These are phyloP conservation scores for Betta splendens DNA, from an alignment of 2,797 vertebrate genomes.

Conservation along the genomic window DNA sequence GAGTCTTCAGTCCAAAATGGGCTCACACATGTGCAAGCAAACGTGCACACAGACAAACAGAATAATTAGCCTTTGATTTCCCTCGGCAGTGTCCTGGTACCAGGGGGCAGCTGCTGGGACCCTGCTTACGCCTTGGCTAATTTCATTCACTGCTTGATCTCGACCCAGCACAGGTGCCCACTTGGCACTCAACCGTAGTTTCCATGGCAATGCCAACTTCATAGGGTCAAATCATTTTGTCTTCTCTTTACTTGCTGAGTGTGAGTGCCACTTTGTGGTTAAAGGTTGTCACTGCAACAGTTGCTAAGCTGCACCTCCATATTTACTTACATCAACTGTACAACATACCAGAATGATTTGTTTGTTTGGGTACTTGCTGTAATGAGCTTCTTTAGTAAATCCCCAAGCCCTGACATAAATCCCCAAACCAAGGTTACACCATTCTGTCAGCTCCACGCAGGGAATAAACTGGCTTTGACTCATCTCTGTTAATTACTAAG, in stretches of 20 bases:
- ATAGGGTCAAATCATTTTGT: slow-evolving; percentile 55
- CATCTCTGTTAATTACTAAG: slow-evolving; percentile 22
- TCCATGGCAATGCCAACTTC: slow-evolving; percentile 72
- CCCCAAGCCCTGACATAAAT: too few species aligned
- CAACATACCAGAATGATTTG: slow-evolving; percentile 1
- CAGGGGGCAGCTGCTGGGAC: slow-evolving; percentile 68
- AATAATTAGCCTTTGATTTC: slow-evolving; percentile 76
- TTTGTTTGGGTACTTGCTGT: slow-evolving; percentile 25
- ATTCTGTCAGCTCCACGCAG: slow-evolving; percentile 2
- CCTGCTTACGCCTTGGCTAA: slow-evolving; percentile 72
- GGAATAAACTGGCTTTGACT: slow-evolving; percentile 8
- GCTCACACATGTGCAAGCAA: slow-evolving; percentile 11
- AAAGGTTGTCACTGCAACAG: slow-evolving; percentile 25
- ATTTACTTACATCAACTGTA: slow-evolving; percentile 4
- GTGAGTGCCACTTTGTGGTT: slow-evolving; percentile 64
- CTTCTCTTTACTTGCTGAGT: too few species aligned
- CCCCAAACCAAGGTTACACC: slow-evolving; percentile 9
- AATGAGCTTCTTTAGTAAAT: slow-evolving; percentile 21
- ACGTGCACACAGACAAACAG: slow-evolving; percentile 24
- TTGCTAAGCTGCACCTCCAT: background rate
- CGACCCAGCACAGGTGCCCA: slow-evolving; percentile 71
- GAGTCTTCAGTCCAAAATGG: slow-evolving; percentile 46
- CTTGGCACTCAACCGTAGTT: slow-evolving; percentile 63
- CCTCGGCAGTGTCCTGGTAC: slow-evolving; percentile 64
- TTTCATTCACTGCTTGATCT: slow-evolving; percentile 76